Evolutionary conservation across 1,140 invertebrate genomes (phyloP).

Genomic region (Plectrocnemia conspersa): DNA sequence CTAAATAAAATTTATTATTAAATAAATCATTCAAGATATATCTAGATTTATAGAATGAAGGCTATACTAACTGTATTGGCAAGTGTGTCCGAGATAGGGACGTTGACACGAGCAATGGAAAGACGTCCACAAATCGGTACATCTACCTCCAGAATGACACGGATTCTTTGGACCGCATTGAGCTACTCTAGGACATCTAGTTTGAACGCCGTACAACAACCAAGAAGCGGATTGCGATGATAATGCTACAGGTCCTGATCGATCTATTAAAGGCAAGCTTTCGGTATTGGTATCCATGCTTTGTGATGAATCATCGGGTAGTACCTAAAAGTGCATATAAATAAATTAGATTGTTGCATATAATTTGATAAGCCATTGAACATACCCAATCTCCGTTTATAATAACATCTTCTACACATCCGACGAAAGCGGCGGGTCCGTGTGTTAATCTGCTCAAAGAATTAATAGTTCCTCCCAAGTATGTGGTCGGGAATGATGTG

Average conservation of each 20-base stretch:
- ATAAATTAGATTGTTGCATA: neutral
- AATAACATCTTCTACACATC: slow-evolving; percentile 86
- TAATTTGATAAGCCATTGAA: slow-evolving; percentile 19
- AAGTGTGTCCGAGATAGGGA: slow-evolving; percentile 81
- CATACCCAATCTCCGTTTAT: slow-evolving; percentile 77
- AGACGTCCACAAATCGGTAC: slow-evolving; percentile 84
- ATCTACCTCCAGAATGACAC: slow-evolving; percentile 79
- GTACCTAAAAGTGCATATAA: slow-evolving; percentile 40
- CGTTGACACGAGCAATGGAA: slow-evolving; percentile 81
- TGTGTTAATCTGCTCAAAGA: slow-evolving; percentile 64
- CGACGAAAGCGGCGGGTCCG: slow-evolving; percentile 73
- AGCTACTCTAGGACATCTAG: slow-evolving; percentile 69
- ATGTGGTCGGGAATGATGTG: slow-evolving; percentile 76
- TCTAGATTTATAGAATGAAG: neutral
- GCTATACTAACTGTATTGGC: slow-evolving; percentile 71
- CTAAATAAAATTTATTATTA: slow-evolving; percentile 43
- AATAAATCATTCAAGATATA: slow-evolving; percentile 4
- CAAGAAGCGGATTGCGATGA: slow-evolving; percentile 23
- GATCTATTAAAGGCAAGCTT: neutral
- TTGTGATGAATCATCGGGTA: slow-evolving; percentile 36
- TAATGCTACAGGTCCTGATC: slow-evolving; percentile 10
- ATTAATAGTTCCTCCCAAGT: slow-evolving; percentile 70
- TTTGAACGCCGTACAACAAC: slow-evolving; percentile 46
- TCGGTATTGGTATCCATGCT: no score
- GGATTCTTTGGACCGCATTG: slow-evolving; percentile 81